Conservation (phyloP, 2,888 invertebrate genomes). For the Eurytoma californica region DNA sequence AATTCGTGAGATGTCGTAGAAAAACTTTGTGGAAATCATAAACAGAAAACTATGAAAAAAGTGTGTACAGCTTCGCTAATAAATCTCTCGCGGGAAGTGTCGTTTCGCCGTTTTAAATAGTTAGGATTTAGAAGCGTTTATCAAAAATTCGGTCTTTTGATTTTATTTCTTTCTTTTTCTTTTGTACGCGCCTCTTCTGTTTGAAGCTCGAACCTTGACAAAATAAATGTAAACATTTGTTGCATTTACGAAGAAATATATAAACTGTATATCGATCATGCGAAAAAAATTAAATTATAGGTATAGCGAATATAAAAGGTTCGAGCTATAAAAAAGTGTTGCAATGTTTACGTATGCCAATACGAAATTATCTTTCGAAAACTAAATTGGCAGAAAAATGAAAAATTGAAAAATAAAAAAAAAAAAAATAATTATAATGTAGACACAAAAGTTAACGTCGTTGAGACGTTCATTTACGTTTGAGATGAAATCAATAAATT, state of each 20-base stretch:
- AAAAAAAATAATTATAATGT: slow-evolving; percentile 26
- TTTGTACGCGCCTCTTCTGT: slow-evolving; percentile 31
- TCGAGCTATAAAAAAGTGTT: slow-evolving; percentile 4
- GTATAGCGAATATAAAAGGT: not conserved
- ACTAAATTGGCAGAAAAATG: slow-evolving; percentile 6
- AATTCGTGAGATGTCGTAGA: slow-evolving; percentile 15
- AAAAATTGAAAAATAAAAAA: slow-evolving; percentile 20
- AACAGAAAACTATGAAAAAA: not conserved
- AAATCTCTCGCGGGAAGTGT: slow-evolving; percentile 35
- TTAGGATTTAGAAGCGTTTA: slow-evolving; percentile 20
- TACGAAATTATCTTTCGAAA: slow-evolving; percentile 28
- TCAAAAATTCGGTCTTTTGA: slow-evolving; percentile 16
- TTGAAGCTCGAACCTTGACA: not conserved
- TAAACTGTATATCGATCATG: not conserved
- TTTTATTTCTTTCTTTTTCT: slow-evolving; percentile 31
- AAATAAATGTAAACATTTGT: not conserved
- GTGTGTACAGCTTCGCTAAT: slow-evolving; percentile 37
- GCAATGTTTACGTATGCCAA: slow-evolving; percentile 15
- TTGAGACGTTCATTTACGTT: slow-evolving; percentile 20
- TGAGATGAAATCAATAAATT: slow-evolving; percentile 20
- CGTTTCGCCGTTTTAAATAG: slow-evolving; percentile 39
- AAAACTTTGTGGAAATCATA: slow-evolving; percentile 19
- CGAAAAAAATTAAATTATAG: slow-evolving; percentile 16
- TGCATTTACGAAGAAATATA: not conserved
- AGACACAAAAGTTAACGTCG: slow-evolving; percentile 1